A percentile compares a stretch with the other conserved stretches of the same genome.
Conservation (phyloP, 2,888 invertebrate genomes). For the Thysanoteuthis rhombus region DNA sequence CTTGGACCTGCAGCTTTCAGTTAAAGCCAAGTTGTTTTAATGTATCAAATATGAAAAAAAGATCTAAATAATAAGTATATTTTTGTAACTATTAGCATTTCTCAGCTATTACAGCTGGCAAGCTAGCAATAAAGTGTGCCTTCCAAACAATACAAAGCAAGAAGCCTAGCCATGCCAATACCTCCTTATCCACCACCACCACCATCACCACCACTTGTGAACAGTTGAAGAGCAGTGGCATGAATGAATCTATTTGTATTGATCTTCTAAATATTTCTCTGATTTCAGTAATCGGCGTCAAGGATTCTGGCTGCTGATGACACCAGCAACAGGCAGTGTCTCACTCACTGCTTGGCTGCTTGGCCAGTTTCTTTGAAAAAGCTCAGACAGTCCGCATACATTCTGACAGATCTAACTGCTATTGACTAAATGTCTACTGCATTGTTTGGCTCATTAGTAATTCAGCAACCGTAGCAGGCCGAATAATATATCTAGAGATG, state of each 20-base stretch:
- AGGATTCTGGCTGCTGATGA: conserved; percentile 12
- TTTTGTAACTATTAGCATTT: background rate
- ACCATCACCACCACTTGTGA: background rate
- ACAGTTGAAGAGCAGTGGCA: conserved; percentile 12
- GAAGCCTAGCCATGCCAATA: background rate
- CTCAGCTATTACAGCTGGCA: background rate
- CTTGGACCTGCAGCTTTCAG: background rate
- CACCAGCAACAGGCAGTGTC: conserved; percentile 12
- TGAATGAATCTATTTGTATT: conserved; percentile 12
- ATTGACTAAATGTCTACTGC: conserved; percentile 12
- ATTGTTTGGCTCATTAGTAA: conserved; percentile 12
- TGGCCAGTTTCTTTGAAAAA: background rate
- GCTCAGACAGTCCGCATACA: conserved; percentile 12
- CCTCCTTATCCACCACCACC: background rate
- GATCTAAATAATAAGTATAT: background rate
- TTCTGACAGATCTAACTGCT: background rate
- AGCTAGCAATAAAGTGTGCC: conserved; percentile 1
- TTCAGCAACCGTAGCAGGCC: background rate
- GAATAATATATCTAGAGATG: conserved; percentile 12
- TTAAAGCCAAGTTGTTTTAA: background rate
- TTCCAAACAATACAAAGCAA: background rate
- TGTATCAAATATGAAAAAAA: background rate
- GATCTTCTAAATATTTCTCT: conserved; percentile 12
- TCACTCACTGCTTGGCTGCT: background rate
- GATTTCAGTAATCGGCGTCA: conserved; percentile 12